Conservation (phyloP, 2,113 vertebrate species). For the Spizaetus ornatus region DNA sequence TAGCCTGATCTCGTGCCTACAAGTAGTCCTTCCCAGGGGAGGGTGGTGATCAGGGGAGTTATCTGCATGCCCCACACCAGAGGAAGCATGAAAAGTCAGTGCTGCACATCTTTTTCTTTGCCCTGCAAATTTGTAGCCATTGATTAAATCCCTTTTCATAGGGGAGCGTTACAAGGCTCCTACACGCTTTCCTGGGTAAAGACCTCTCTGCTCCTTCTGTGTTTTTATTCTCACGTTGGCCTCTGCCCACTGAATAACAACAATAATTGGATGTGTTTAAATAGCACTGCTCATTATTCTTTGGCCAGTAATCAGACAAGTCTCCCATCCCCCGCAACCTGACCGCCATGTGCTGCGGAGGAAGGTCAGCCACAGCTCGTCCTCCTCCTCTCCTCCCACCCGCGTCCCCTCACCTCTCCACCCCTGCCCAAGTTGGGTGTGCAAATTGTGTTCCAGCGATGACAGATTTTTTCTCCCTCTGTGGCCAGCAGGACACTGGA, state of each 20-base stretch:
- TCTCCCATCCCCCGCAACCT: not conserved
- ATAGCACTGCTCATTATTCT: not conserved
- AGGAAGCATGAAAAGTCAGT: not conserved
- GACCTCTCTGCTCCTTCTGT: not conserved
- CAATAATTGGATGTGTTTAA: slow-evolving; percentile 50
- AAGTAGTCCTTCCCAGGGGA: not conserved
- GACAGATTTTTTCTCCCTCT: not conserved
- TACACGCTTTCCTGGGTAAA: not conserved
- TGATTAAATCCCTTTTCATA: slow-evolving; percentile 52
- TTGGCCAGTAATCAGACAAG: slow-evolving; percentile 20
- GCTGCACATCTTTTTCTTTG: not conserved
- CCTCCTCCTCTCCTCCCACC: not conserved
- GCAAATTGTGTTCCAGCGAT: not conserved
- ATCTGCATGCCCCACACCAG: accelerated
- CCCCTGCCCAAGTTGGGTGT: not conserved
- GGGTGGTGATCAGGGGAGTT: not conserved
- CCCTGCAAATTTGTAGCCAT: not conserved
- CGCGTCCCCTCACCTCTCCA: not conserved
- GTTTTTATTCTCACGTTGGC: not conserved
- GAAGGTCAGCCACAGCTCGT: not conserved
- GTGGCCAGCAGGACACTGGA: accelerated
- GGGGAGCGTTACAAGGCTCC: not conserved
- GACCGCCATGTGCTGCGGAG: not conserved
- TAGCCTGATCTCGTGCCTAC: not conserved
- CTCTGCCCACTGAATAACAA: slow-evolving; percentile 6